Evolutionary conservation across 2,888 invertebrate species (phyloP), one percentile per base, ranked within the genome.

Genomic region (Hermaeophaga mercurialis): DNA sequence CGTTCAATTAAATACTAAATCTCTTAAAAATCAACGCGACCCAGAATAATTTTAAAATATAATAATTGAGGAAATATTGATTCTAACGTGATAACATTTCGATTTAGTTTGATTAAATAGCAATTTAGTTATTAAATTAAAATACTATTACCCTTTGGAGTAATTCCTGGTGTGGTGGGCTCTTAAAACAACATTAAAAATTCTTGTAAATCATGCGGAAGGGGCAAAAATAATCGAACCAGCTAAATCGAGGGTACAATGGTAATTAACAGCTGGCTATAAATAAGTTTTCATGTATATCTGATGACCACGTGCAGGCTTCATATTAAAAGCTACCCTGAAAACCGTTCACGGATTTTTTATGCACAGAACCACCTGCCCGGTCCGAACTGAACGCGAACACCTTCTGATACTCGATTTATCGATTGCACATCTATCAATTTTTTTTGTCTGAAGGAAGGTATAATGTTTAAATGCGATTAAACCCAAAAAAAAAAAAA

Each of bases 211-310:
- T 50, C 50, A 41, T 41, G 34, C 14, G 33, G 33, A 33, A 33
- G 50, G 47, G 47, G 47, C 34, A 36, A 26, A 14, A 47, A 36
- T 34, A 47, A 47, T 47, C 36, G 36, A 36, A 31, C 12, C 31
- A 12, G 12, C 31, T n/a, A 19, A 24, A 43, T 43, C 33, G 41
- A 47, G 47, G 47, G 47, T 19, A 50, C 24, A 34, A 53, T 44
- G 33, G 45, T 43, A 44, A 59, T 61, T 54, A 58, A 50, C 61
- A 61, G 58, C 55, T 61, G 61, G 58, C 54, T 33, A 56, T 56
- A 53, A 56, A 47, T 47, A 47, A 54, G 39, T 45, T 24, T 54
- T 36, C 39, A 41, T 46, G 41, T 46, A 46, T 41, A 52, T 48
- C 39, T 46, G 47, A 53, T 44, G 52, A 47, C 31, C 52, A 46